Conservation (phyloP, 2,797 vertebrate genomes). For the Myoxocephalus aenaeus region DNA sequence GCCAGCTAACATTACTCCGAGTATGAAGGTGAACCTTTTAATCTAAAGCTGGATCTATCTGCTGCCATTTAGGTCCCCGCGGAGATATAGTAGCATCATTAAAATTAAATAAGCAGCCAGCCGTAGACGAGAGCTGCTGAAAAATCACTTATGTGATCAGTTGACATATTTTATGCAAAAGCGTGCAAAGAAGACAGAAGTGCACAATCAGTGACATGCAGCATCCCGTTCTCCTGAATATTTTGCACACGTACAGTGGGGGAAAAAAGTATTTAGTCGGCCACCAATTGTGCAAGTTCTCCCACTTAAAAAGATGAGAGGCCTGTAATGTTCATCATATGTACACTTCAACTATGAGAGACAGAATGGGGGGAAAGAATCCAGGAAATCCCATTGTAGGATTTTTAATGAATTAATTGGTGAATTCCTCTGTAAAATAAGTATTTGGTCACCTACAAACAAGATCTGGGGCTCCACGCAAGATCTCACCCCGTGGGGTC, state of each 20-base stretch:
- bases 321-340: no score
- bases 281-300: no score
- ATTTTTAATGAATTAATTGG: no score
- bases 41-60: constrained; percentile 16
- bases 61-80: constrained; percentile 22
- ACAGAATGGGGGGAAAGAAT: no score
- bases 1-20: constrained; percentile 10
- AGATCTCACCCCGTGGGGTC: no score
- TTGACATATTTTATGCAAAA: not conserved
- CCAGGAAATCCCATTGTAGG: no score
- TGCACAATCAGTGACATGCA: not conserved
- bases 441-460: no score
- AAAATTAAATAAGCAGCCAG: constrained; percentile 24
- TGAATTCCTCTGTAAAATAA: no score
- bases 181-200: not conserved
- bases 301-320: no score
- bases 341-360: no score
- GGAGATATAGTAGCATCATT: constrained; percentile 16
- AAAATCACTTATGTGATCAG: constrained; percentile 8
- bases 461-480: no score
- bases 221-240: not conserved
- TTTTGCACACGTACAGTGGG: not conserved
- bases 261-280: no score
- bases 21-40: constrained; percentile 20
- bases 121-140: not conserved